Evolutionary conservation across 2,888 invertebrate genomes (phyloP), one percentile per base, ranked within the genome.

Genomic region (Alloplasta piceator): DNA sequence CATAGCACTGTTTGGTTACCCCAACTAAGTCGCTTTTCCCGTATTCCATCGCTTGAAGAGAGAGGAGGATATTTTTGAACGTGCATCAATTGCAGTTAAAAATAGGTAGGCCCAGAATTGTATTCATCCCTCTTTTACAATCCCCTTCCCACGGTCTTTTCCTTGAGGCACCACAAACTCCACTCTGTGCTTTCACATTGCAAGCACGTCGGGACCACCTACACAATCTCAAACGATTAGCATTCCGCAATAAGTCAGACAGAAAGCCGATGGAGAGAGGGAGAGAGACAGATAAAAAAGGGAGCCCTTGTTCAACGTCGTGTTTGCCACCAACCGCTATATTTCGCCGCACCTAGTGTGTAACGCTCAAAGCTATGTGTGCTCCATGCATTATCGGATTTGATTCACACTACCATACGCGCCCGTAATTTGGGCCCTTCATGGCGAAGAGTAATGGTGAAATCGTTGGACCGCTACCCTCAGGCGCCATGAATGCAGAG

Each of bases 331-430:
- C 63, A 46, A 36, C 46, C 46, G 64, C 64, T 56, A 73, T 73
- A 36, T 55, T 46, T 36, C 14, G 14, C 38, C 56, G 48, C 66
- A 48, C 70, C 58, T 16, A 56, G 9, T 46, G 64, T 56, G 38
- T 16, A 63, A 82, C 74, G 86, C 90, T 84, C 80, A 82, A 82
- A 86, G 90, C 88, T 88, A 86, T 88, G 89, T 89, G 84, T 83
- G 90, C 90, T 90, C 88, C 85, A 80, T 26, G 80, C 84, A 90
- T 90, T 89, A 90, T 88, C 89, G 87, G 82, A 87, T 89, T 90
- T 86, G 79, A 87, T 88, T 88, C 88, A 85, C 87, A 88, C 87
- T 86, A 66, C 74, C 58, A 74, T 74, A 56, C 46, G 66, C 66
- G 14, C 52, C 86, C 88, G 86, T 89, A 90, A 90, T 90, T 89